Evolutionary conservation across 2,797 vertebrate genomes (phyloP).

Genomic region (Ctenosaura bakeri): DNA sequence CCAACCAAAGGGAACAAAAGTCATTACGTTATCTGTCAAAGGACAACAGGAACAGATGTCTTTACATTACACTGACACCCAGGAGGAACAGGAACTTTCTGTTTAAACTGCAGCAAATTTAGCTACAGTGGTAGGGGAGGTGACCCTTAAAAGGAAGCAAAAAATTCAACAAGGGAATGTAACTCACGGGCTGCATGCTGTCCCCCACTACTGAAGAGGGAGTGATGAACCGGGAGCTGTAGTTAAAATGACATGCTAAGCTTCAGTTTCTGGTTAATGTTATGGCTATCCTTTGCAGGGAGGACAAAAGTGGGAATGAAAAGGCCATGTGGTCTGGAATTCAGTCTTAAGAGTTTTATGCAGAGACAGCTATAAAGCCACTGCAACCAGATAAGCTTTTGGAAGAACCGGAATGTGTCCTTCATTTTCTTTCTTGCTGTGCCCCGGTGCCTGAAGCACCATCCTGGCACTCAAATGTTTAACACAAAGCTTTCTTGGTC

Average conservation of each 20-base stretch:
- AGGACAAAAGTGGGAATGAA: neutral
- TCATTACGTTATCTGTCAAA: too few relatives aligned
- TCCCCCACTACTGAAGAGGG: too few relatives aligned
- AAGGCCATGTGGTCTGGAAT: neutral
- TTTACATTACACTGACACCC: too few relatives aligned
- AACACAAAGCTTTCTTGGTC: neutral
- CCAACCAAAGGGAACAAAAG: too few relatives aligned
- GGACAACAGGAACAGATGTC: too few relatives aligned
- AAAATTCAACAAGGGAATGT: too few relatives aligned
- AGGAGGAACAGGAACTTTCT: too few relatives aligned
- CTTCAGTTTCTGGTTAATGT: neutral
- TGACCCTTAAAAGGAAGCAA: too few relatives aligned
- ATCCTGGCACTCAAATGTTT: neutral
- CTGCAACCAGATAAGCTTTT: neutral
- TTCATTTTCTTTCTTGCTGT: neutral
- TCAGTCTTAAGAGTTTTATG: neutral
- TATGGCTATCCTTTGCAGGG: neutral
- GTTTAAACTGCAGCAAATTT: too few relatives aligned
- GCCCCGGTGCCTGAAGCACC: neutral
- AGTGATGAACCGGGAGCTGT: neutral
- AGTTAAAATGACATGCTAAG: neutral
- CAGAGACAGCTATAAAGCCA: neutral
- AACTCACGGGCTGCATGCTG: too few relatives aligned
- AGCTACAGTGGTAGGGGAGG: too few relatives aligned
- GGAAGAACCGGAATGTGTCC: neutral